phyloP scores from a whole-genome alignment of 23 tunicate species.

The Aplidium turbinatum region DNA sequence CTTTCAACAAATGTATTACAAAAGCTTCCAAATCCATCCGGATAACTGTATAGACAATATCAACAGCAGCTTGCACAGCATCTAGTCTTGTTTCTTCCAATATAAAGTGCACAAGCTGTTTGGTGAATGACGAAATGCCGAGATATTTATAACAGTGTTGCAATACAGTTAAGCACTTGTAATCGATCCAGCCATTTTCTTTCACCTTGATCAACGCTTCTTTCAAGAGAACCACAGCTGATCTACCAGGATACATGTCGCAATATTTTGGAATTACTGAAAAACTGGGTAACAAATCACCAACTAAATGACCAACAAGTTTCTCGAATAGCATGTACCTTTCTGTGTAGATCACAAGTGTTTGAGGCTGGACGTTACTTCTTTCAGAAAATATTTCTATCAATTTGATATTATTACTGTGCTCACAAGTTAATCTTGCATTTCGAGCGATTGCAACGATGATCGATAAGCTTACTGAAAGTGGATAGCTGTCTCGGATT shows the following conservation, averaged over 20 bases:
- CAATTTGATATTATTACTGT: constrained; percentile 24
- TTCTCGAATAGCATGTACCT: constrained; percentile 31
- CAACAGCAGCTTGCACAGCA: constrained; percentile 31
- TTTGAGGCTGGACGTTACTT: constrained; percentile 17
- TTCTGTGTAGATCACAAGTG: constrained; percentile 22
- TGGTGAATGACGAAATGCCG: constrained; percentile 34
- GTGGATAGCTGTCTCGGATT: constrained; percentile 52
- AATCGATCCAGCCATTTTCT: constrained; percentile 44
- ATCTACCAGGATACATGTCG: not conserved
- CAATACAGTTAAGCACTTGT: constrained; percentile 11
- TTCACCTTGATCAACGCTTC: constrained; percentile 16
- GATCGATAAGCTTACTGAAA: constrained; percentile 43
- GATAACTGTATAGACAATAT: constrained; percentile 43
- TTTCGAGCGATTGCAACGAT: constrained; percentile 35
- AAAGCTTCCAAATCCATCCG: constrained; percentile 54
- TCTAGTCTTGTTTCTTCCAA: constrained; percentile 43
- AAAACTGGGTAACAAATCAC: constrained; percentile 24
- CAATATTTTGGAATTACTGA: not conserved
- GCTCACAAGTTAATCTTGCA: constrained; percentile 17
- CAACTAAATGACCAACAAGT: constrained; percentile 8
- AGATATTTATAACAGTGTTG: constrained; percentile 22
- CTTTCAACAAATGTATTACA: constrained; percentile 50
- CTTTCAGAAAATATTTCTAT: constrained; percentile 31
- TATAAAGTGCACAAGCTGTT: constrained; percentile 40
- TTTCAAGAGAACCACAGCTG: constrained; percentile 10